A percentile compares a stretch with the other conserved stretches of the same genome.
Conservation (phyloP, 2,888 invertebrate genomes). For the Pycnomerus fuliginosus region DNA sequence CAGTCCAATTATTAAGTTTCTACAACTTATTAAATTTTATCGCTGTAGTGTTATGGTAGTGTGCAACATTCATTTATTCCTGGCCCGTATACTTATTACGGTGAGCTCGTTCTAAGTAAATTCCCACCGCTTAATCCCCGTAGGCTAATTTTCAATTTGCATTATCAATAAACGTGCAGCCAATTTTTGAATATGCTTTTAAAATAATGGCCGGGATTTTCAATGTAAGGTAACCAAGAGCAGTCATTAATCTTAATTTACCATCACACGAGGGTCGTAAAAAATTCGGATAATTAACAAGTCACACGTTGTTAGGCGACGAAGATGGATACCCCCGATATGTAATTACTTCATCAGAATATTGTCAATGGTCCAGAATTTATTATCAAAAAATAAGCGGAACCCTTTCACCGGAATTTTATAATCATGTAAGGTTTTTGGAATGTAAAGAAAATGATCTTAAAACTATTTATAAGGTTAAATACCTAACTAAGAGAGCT, state of each 20-base stretch:
- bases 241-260: conserved; percentile 20
- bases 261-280: conserved; percentile 17
- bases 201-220: conserved; percentile 12
- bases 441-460: no score
- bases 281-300: conserved; percentile 22
- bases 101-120: conserved; percentile 8
- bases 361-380: no score
- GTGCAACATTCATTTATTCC: conserved; percentile 10
- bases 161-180: conserved; percentile 2
- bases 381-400: no score
- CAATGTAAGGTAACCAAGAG: conserved; percentile 14
- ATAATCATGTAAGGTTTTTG: no score
- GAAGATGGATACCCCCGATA: conserved; percentile 19
- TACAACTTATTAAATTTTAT: conserved; percentile 15
- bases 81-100: conserved; percentile 4
- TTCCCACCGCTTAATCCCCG: conserved; percentile 4
- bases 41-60: conserved; percentile 1
- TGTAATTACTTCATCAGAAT: conserved; percentile 2
- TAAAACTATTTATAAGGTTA: neutral
- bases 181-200: conserved; percentile 7
- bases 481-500: no score
- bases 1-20: no score
- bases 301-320: conserved; percentile 17
- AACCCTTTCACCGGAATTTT: no score
- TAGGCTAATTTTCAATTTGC: conserved; percentile 8